Evolutionary conservation across 2,888 invertebrate species (phyloP).

Genomic region (Thymelicus acteon): DNA sequence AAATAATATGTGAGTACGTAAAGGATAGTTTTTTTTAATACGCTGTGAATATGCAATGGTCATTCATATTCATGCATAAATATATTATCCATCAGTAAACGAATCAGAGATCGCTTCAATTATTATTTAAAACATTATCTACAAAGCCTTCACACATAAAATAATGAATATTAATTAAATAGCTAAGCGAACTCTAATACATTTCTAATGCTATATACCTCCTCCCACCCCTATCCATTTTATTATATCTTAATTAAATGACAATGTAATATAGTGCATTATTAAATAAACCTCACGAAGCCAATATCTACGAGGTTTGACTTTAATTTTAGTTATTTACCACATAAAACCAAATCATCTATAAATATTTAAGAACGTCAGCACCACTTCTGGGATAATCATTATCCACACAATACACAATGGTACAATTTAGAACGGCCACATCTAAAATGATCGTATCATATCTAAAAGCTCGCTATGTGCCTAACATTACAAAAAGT

Average conservation of each 20-base stretch:
- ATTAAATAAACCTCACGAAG: background rate
- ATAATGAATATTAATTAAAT: background rate
- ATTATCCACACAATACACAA: constrained; percentile 26
- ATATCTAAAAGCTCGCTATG: constrained; percentile 23
- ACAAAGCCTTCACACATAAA: background rate
- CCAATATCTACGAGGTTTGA: background rate
- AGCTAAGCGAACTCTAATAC: background rate
- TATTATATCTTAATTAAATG: background rate
- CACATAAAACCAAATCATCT: constrained; percentile 4
- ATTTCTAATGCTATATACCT: background rate
- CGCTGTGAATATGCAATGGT: too few relatives aligned
- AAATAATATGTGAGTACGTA: background rate
- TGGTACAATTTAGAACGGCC: constrained; percentile 32
- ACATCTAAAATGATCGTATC: constrained; percentile 38
- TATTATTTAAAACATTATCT: background rate
- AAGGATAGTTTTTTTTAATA: background rate
- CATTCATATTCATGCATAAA: background rate
- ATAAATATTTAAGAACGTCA: constrained; percentile 35
- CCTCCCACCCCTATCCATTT: background rate
- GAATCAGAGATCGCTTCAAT: background rate
- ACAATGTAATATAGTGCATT: background rate
- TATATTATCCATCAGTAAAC: background rate
- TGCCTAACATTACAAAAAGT: background rate
- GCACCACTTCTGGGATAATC: constrained; percentile 38
- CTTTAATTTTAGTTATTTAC: background rate